These are phyloP conservation scores for Gibbula magus DNA, from an alignment of 2,888 invertebrate genomes.

Conservation along the genomic window DNA sequence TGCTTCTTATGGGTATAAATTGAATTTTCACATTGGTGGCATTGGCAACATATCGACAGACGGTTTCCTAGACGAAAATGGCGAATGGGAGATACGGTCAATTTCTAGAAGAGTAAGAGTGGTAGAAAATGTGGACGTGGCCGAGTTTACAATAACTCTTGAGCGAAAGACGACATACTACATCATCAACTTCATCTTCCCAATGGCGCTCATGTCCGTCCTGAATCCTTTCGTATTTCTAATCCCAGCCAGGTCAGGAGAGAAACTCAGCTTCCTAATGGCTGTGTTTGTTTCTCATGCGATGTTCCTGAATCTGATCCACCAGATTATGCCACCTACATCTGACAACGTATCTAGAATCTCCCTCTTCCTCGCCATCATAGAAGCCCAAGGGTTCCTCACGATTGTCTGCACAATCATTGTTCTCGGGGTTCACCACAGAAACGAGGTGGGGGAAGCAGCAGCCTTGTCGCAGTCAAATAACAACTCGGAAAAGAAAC, in stretches of 20 bases:
- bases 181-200: conserved; percentile 6
- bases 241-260: not conserved
- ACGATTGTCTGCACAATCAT: not conserved
- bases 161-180: not conserved
- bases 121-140: not conserved
- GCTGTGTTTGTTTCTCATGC: conserved; percentile 8
- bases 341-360: not conserved
- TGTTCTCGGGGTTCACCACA: not conserved
- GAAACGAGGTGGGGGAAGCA: not conserved
- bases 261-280: conserved; percentile 3
- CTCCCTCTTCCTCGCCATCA: not conserved
- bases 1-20: not conserved
- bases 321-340: not conserved
- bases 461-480: not conserved
- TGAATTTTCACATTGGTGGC: not conserved
- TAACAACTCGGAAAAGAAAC: not conserved
- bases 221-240: conserved; percentile 17
- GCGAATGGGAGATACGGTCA: not conserved
- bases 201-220: not conserved
- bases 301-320: conserved; percentile 12
- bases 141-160: not conserved
- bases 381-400: not conserved
- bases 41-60: too few relatives aligned
- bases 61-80: not conserved
- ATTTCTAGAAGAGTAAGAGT: not conserved